Evolutionary conservation across 2,888 invertebrate genomes (phyloP).

Genomic region (Rotaria socialis): DNA sequence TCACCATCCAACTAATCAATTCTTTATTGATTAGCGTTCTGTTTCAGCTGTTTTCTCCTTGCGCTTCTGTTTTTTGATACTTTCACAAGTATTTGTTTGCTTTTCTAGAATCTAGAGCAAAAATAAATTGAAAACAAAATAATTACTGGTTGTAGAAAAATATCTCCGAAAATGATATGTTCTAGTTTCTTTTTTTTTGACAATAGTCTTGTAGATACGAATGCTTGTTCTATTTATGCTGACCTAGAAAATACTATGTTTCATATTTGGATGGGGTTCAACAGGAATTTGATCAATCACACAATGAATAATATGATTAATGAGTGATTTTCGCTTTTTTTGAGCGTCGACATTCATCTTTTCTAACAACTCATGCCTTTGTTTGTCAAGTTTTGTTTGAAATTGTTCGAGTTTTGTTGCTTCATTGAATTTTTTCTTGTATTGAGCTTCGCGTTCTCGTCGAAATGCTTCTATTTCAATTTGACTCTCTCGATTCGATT

Average conservation of each 20-base stretch:
- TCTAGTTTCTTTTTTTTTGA: too few species aligned
- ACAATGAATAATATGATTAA: background rate
- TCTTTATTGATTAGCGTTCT: background rate
- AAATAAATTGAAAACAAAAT: background rate
- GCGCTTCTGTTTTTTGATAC: background rate
- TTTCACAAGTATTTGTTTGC: background rate
- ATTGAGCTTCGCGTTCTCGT: background rate
- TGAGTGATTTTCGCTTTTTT: background rate
- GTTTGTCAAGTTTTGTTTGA: background rate
- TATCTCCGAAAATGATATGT: too few species aligned
- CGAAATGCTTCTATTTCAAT: background rate
- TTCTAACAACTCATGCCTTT: background rate
- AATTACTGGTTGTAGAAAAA: background rate
- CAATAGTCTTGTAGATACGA: too few species aligned
- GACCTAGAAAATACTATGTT: background rate
- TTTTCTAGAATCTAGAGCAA: background rate
- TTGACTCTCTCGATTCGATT: background rate
- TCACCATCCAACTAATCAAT: background rate
- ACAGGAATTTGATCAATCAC: background rate
- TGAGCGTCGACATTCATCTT: background rate
- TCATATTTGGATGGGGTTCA: background rate
- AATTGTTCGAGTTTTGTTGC: constrained; percentile 26
- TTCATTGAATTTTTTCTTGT: background rate
- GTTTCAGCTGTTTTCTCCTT: background rate
- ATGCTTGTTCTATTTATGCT: too few species aligned